Percentiles rank a stretch among this genome's conserved stretches.
Evolutionary conservation across 1,140 invertebrate genomes (phyloP).

Genomic region (Caenorhabditis latens): DNA sequence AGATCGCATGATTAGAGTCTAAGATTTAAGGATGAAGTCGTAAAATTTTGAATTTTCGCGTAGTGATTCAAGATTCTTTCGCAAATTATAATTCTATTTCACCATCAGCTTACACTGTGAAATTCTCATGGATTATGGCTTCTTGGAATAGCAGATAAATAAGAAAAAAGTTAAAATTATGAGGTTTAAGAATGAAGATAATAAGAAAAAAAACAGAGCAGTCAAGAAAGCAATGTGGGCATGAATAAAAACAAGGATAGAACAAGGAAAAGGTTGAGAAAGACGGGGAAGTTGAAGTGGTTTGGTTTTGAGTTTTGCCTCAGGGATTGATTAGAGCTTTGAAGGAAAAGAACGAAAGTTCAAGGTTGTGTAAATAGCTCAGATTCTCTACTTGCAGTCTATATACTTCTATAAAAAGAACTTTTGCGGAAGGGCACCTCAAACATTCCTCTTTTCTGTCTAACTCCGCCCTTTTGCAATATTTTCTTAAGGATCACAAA

Average conservation of each 20-base stretch:
- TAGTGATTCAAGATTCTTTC: constrained; percentile 4
- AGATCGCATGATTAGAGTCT: not conserved
- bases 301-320: not conserved
- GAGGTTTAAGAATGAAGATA: not conserved
- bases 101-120: not conserved
- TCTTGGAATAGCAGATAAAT: not conserved
- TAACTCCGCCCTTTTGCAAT: not conserved
- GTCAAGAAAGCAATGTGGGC: not conserved
- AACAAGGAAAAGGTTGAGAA: not conserved
- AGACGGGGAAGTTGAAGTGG: not conserved
- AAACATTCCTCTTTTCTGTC: not conserved
- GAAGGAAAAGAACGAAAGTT: not conserved
- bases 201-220: not conserved
- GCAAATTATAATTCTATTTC: not conserved
- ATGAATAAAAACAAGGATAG: not conserved
- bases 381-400: not conserved
- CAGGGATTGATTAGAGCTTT: not conserved
- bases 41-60: not conserved
- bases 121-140: constrained; percentile 1
- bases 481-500: not conserved
- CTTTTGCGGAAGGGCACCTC: not conserved
- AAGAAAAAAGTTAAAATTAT: not conserved
- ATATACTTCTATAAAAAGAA: not conserved
- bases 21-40: not conserved
- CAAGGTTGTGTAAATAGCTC: not conserved